These are phyloP conservation scores for Nomada lathburiana DNA, from an alignment of 2,888 invertebrate genomes.

Conservation along the genomic window DNA sequence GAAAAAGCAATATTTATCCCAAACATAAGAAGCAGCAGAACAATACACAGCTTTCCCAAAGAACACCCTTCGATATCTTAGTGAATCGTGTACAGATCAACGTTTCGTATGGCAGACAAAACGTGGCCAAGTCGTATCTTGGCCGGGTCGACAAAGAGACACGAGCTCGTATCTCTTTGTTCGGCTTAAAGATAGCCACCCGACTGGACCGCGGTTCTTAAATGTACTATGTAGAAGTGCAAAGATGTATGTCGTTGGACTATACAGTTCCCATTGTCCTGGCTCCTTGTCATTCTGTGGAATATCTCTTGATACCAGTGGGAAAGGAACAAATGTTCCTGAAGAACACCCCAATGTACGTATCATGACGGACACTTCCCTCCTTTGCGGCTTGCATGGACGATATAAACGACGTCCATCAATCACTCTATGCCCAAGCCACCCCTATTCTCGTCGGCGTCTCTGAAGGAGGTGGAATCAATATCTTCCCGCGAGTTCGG, in stretches of 20 bases:
- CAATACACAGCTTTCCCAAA: background rate
- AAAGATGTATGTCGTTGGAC: slow-evolving; percentile 47
- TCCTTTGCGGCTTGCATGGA: slow-evolving; percentile 44
- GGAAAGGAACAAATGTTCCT: slow-evolving; percentile 72
- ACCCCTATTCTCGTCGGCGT: slow-evolving; percentile 1
- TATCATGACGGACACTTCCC: slow-evolving; percentile 43
- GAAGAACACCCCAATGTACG: slow-evolving; percentile 66
- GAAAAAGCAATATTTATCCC: background rate
- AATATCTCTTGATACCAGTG: slow-evolving; percentile 75
- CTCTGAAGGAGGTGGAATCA: slow-evolving; percentile 9
- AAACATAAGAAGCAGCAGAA: background rate
- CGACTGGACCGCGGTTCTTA: slow-evolving; percentile 54
- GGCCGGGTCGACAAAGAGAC: slow-evolving; percentile 16
- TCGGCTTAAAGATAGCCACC: slow-evolving; percentile 49
- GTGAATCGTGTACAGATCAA: slow-evolving; percentile 7
- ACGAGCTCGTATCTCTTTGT: slow-evolving; percentile 35
- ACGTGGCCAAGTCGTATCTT: slow-evolving; percentile 10
- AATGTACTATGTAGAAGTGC: slow-evolving; percentile 64
- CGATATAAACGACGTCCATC: slow-evolving; percentile 60
- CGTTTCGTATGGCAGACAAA: background rate
- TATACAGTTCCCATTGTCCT: slow-evolving; percentile 75
- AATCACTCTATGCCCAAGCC: slow-evolving; percentile 44
- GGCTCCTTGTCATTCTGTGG: slow-evolving; percentile 75
- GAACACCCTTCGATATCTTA: background rate
- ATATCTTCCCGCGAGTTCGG: slow-evolving; percentile 3